Conservation (phyloP, 2,113 vertebrate genomes). For the Acrocephalus kingi region DNA sequence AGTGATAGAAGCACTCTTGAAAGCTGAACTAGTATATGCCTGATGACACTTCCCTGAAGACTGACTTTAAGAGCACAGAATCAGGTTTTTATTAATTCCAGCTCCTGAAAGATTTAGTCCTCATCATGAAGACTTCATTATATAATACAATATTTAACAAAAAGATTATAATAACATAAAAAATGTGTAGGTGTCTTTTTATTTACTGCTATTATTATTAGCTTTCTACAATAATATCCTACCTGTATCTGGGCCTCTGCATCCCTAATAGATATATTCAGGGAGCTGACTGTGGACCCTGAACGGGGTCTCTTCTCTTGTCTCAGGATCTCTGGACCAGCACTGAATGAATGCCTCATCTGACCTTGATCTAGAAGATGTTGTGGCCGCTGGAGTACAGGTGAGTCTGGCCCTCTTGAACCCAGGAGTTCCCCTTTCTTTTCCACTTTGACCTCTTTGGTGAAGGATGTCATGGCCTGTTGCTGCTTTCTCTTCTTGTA, state of each 20-base stretch:
- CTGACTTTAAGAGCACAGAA: not conserved
- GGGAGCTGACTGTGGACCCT: constrained; percentile 88
- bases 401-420: constrained; percentile 78
- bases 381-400: constrained; percentile 86
- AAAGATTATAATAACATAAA: not conserved
- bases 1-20: not conserved
- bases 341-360: constrained; percentile 93
- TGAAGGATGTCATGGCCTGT: constrained; percentile 81
- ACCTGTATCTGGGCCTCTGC: constrained; percentile 97
- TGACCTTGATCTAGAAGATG: constrained; percentile 89
- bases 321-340: constrained; percentile 89
- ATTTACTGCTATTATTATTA: not conserved
- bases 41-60: not conserved
- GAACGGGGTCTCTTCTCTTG: constrained; percentile 91
- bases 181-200: not conserved
- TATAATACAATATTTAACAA: not conserved
- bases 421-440: constrained; percentile 74
- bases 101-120: not conserved
- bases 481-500: constrained; percentile 94
- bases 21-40: not conserved
- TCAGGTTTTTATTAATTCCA: not conserved
- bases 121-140: not conserved
- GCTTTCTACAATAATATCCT: not conserved
- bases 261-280: constrained; percentile 86
- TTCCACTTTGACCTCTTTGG: constrained; percentile 84